A percentile compares a stretch with the other conserved stretches of the same genome.
These are phyloP conservation scores for Pogonophryne albipinna DNA, from an alignment of 2,797 vertebrate genomes.

Conservation along the genomic window DNA sequence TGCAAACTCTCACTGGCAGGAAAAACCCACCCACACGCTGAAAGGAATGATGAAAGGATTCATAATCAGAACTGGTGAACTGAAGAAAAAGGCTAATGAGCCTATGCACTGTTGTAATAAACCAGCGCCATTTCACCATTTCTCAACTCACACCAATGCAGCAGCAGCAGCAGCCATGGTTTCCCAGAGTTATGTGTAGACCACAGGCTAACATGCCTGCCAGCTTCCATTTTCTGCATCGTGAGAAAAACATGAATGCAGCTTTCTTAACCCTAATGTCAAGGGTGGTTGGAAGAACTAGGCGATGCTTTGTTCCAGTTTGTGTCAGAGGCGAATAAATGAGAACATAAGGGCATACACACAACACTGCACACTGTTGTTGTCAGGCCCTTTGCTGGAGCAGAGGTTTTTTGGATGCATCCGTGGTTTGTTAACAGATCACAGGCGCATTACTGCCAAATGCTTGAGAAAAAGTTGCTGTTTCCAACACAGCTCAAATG, in stretches of 20 bases:
- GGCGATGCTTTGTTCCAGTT: conserved; percentile 31
- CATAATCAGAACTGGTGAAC: conserved; percentile 53
- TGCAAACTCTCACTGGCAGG: background rate
- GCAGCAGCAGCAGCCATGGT: background rate
- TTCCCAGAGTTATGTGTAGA: conserved; percentile 6
- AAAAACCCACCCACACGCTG: conserved; percentile 8
- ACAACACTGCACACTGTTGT: conserved; percentile 21
- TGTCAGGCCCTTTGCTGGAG: conserved; percentile 22
- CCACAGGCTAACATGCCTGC: conserved; percentile 29
- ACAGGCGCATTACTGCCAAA: background rate
- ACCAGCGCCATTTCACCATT: conserved; percentile 24
- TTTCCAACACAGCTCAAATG: conserved; percentile 6
- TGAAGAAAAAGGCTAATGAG: conserved; percentile 54
- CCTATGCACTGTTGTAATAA: conserved; percentile 27
- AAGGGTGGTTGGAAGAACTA: conserved; percentile 30
- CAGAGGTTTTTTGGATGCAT: conserved; percentile 26
- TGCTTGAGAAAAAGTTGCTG: conserved; percentile 9
- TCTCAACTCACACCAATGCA: conserved; percentile 4
- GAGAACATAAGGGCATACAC: conserved; percentile 4
- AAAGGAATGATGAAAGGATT: conserved; percentile 42
- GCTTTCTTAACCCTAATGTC: conserved; percentile 18
- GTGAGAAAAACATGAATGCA: conserved; percentile 1
- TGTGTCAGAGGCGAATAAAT: conserved; percentile 34
- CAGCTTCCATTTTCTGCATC: conserved; percentile 26
- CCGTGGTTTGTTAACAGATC: conserved; percentile 37